These are phyloP conservation scores for Gnathonemus echidnorhynchus DNA, from an alignment of 2,113 vertebrate genomes.

Conservation along the genomic window DNA sequence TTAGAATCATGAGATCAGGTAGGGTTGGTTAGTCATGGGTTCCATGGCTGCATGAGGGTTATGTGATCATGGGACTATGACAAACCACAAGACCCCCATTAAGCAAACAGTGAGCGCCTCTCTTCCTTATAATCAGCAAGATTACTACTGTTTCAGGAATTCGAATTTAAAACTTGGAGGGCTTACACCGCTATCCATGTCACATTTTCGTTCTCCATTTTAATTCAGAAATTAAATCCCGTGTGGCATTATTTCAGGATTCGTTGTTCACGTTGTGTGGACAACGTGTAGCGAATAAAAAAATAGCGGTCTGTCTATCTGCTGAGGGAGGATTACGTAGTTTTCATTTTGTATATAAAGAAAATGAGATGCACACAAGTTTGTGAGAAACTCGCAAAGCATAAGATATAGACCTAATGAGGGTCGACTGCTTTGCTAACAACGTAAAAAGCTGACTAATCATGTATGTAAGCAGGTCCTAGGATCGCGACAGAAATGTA, in stretches of 20 bases:
- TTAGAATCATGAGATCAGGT: not conserved
- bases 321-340: not conserved
- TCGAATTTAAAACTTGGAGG: not conserved
- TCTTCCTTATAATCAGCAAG: conserved; percentile 28
- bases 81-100: conserved; percentile 55
- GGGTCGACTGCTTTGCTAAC: not conserved
- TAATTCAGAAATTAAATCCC: not conserved
- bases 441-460: not conserved
- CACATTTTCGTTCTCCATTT: not conserved
- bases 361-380: not conserved
- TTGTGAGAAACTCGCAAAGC: not conserved
- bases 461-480: not conserved
- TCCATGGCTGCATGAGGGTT: conserved; percentile 25
- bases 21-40: conserved; percentile 39
- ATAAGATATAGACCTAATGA: not conserved
- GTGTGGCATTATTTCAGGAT: not conserved
- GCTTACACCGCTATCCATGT: not conserved
- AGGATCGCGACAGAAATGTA: not conserved
- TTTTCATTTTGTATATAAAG: not conserved
- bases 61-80: conserved; percentile 45
- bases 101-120: conserved; percentile 32
- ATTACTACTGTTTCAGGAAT: conserved; percentile 19
- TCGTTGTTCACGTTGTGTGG: not conserved
- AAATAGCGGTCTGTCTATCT: not conserved
- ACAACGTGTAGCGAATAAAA: not conserved